A percentile compares a stretch with the other conserved stretches of the same genome.
These are phyloP conservation scores for Cyrtodaria siliqua DNA, from an alignment of 2,888 invertebrate species.

Conservation along the genomic window DNA sequence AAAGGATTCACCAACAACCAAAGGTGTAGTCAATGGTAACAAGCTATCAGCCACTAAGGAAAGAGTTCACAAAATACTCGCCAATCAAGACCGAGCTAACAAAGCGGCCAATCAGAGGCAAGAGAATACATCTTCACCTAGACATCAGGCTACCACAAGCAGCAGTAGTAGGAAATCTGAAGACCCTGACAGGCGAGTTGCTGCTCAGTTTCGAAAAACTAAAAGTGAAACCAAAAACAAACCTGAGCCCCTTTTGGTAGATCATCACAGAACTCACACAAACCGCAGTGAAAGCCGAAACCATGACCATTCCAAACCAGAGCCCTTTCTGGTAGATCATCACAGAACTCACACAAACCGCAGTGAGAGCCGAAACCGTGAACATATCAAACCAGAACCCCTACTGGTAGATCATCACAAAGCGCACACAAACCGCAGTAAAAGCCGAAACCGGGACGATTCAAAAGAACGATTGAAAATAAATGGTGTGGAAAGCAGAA, in stretches of 20 bases:
- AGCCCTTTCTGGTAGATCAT: no score
- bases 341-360: no score
- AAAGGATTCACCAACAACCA: no score
- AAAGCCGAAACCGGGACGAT: no score
- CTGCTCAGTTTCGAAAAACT: constrained; percentile 18
- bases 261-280: neutral
- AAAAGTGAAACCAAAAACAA: constrained; percentile 7
- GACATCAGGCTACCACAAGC: neutral
- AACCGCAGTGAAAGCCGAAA: neutral
- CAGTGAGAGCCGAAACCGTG: no score
- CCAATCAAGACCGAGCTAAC: neutral
- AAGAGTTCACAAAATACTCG: neutral
- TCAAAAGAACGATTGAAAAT: neutral
- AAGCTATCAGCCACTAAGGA: neutral
- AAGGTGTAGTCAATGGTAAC: no score
- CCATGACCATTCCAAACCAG: neutral
- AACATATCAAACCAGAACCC: no score
- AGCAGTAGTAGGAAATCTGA: constrained; percentile 18
- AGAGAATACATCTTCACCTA: neutral
- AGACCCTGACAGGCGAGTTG: constrained; percentile 15
- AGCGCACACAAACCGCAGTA: no score
- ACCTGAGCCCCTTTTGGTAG: no score
- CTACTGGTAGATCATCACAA: no score
- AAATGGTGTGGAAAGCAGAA: neutral
- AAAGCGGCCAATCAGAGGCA: neutral